phyloP scores from a whole-genome alignment of 1,140 invertebrate species.

The Rhyacophila brunnea region DNA sequence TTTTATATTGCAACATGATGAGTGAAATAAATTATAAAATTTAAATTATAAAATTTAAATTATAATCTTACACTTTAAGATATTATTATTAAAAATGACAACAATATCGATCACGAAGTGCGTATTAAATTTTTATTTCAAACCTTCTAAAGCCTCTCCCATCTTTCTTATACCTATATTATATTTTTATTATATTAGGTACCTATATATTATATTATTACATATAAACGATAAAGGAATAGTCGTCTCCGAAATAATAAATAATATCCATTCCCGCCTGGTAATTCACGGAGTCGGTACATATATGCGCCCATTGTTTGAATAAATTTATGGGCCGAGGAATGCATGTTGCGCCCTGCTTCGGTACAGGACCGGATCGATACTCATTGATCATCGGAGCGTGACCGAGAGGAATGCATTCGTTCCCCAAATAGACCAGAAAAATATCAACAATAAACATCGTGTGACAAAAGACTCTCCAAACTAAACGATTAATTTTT shows the following conservation, averaged over 20 bases:
- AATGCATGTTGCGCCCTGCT: constrained; percentile 8
- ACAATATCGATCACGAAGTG: no score
- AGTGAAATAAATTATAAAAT: no score
- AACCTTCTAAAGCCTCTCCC: no score
- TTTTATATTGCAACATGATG: no score
- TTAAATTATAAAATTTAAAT: no score
- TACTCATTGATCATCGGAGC: constrained; percentile 36
- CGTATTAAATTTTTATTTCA: no score
- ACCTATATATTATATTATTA: constrained; percentile 1
- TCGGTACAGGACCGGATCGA: constrained; percentile 24
- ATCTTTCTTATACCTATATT: no score
- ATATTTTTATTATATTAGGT: no score
- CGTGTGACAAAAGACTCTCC: constrained; percentile 9
- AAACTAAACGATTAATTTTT: no score
- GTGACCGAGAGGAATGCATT: constrained; percentile 27
- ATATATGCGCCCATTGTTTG: constrained; percentile 34
- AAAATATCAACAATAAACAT: constrained; percentile 35
- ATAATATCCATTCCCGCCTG: constrained; percentile 20
- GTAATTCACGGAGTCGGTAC: constrained; percentile 25
- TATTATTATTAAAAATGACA: no score
- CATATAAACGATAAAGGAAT: constrained; percentile 29
- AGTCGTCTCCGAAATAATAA: constrained; percentile 28
- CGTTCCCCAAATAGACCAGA: constrained; percentile 29
- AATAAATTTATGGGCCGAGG: constrained; percentile 32
- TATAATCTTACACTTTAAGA: no score